Evolutionary conservation across 2,113 vertebrate genomes (phyloP).

Genomic region (Sylvia atricapilla): DNA sequence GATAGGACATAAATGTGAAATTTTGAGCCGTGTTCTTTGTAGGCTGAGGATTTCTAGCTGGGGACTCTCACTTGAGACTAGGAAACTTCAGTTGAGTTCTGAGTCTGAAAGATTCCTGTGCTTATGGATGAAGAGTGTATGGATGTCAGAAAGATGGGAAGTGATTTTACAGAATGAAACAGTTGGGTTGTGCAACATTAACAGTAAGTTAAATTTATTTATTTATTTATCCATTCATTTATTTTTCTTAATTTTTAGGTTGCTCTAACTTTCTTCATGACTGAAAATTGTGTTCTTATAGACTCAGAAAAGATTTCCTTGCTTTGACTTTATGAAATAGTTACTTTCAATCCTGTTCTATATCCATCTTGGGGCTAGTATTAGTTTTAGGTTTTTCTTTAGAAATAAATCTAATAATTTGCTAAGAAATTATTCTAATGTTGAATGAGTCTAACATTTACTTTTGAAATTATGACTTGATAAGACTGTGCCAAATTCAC

Average conservation of each 20-base stretch:
- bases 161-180: not conserved
- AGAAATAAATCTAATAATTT: not conserved
- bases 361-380: not conserved
- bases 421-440: not conserved
- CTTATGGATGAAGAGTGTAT: not conserved
- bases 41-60: not conserved
- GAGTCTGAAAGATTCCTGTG: not conserved
- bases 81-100: not conserved
- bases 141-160: not conserved
- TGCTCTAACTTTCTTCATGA: not conserved
- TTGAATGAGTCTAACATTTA: not conserved
- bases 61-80: not conserved
- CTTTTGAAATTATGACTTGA: not conserved
- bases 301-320: not conserved
- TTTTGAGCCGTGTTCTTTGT: not conserved
- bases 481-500: not conserved
- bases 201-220: not conserved
- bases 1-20: not conserved
- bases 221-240: not conserved
- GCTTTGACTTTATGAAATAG: not conserved
- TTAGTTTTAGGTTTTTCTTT: not conserved
- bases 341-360: not conserved
- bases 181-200: not conserved
- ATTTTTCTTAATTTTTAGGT: too few relatives aligned
- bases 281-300: not conserved